Base-by-base conservation (phyloP, 2,797 vertebrate species). In the Rhadinocentrus ornatus region DNA sequence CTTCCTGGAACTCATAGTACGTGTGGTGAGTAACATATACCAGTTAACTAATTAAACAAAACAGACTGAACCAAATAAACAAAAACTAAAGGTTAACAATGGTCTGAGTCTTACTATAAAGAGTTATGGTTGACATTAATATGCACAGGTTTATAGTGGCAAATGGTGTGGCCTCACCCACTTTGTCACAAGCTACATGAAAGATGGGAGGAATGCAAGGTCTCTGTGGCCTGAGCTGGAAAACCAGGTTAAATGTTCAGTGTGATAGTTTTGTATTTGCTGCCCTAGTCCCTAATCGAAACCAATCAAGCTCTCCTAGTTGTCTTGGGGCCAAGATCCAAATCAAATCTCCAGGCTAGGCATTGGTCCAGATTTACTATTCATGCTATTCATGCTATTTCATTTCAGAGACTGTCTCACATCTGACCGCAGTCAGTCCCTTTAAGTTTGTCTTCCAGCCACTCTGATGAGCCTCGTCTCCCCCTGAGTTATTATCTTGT, bases 301-400 rank as follows among this genome's bases (percentile, higher is more conserved):
- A 86, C 81, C 75, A 84, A 88, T 86, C 85, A 76, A 82, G 77
- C 80, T 64, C 65, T 82, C 78, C 76, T 70, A 58, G 75, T 84
- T 82, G 73, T 80, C 86, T 73, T 29, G 24, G 12, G 37, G 70
- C 81, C 85, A 77, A 67, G 75, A 37, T 63, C 70, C 72, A 75
- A 73, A 88, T 89, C 87, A 82, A 83, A 73, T 82, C 71, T 84
- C 75, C 11, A n/a, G 48, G 65, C 82, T 61, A 61, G 85, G 80
- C 72, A 20, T 12, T 3, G 50, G 48, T 84, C 85, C 86, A 88
- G 83, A 69, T 76, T 60, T 62, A 58, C 71, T 73, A 69, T 73
- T 81, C 81, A 60, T 81, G 78, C 78, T n/a, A n/a, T n/a, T n/a
- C n/a, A 81, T 58, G 56, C 46, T 20, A 58, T 62, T 80, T 85